Conservation (phyloP, 2,113 vertebrate genomes). For the Xiphophorus maculatus region DNA sequence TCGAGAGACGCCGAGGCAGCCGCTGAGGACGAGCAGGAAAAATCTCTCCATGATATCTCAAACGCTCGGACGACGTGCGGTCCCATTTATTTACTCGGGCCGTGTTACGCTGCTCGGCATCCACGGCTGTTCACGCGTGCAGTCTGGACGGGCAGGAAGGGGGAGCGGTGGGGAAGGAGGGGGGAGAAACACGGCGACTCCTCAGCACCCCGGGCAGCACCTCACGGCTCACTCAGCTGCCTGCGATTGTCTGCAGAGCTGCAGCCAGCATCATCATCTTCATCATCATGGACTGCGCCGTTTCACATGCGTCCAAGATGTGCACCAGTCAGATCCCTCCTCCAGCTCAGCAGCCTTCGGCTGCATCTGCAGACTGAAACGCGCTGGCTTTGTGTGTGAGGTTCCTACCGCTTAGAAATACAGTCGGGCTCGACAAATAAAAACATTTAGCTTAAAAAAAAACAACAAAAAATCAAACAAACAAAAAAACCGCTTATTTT, state of each 20-base stretch:
- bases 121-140: constrained; percentile 57
- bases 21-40: constrained; percentile 69
- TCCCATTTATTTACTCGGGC: constrained; percentile 70
- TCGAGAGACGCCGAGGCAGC: constrained; percentile 72
- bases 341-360: constrained; percentile 32
- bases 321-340: constrained; percentile 34
- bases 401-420: not conserved
- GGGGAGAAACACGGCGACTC: not conserved
- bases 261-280: not conserved
- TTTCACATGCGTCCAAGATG: constrained; percentile 21
- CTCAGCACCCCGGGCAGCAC: constrained; percentile 64
- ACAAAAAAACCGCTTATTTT: not conserved
- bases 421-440: not conserved
- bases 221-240: constrained; percentile 30
- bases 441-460: not conserved
- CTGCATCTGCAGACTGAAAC: constrained; percentile 63
- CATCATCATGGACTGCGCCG: constrained; percentile 11
- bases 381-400: constrained; percentile 59
- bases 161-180: not conserved
- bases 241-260: not conserved
- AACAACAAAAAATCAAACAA: no score
- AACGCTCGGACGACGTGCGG: constrained; percentile 61
- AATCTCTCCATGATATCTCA: constrained; percentile 75
- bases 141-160: constrained; percentile 39
- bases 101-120: constrained; percentile 51